Evolutionary conservation across 2,888 invertebrate species (phyloP).

Genomic region (Limnephilus auricula): DNA sequence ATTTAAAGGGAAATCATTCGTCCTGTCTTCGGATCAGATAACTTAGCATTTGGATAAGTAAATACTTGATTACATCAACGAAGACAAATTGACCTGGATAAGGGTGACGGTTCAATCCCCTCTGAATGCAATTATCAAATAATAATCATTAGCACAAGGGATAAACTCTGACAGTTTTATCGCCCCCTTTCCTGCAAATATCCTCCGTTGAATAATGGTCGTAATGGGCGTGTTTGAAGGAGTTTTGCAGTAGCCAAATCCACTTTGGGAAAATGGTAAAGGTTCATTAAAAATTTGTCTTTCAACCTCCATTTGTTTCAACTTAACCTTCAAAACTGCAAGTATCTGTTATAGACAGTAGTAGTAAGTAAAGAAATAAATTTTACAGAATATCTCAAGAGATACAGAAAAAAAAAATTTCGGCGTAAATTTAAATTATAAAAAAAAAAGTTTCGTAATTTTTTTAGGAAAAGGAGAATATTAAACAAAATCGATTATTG

Average conservation of each 20-base stretch:
- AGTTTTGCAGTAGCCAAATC: slow-evolving; percentile 23
- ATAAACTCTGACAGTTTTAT: slow-evolving; percentile 45
- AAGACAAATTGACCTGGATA: slow-evolving; percentile 45
- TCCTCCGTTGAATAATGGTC: slow-evolving; percentile 23
- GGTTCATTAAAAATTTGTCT: slow-evolving; percentile 6
- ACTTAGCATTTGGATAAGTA: background rate
- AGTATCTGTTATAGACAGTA: background rate
- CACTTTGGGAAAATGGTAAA: background rate
- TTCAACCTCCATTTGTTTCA: background rate
- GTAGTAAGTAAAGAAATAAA: no score
- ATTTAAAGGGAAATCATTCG: background rate
- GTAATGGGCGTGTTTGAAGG: slow-evolving; percentile 13
- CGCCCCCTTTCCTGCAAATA: background rate
- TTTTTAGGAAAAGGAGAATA: no score
- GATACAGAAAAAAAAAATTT: no score
- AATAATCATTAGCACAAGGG: slow-evolving; percentile 53
- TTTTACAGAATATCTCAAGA: no score
- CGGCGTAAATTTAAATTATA: no score
- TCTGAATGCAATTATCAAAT: slow-evolving; percentile 54
- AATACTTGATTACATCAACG: slow-evolving; percentile 13
- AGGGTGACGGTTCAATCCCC: slow-evolving; percentile 27
- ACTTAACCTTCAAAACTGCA: background rate
- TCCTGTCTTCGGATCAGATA: background rate
- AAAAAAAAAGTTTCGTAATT: no score
- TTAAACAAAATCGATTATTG: no score